Evolutionary conservation across 2,797 vertebrate genomes (phyloP), one percentile per base, ranked within the genome.

Genomic region (Percopsis omiscomaycus): DNA sequence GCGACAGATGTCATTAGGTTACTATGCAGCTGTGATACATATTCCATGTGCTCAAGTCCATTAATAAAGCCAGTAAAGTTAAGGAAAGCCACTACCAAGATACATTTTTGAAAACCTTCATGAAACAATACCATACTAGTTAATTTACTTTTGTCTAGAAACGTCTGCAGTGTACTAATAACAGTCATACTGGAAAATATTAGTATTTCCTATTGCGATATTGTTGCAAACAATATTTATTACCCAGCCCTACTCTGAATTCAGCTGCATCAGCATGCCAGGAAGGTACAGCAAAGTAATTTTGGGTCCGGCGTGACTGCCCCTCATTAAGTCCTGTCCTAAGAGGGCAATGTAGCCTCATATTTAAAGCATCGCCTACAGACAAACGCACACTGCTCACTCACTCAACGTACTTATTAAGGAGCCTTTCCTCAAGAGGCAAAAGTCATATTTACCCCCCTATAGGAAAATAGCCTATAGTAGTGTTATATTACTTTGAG

Each of bases 341-440:
- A 79, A 68, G 67, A 59, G 49, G 55, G 47, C 3, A 15, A 61
- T 49, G 50, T 64, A 65, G 59, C 64, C 69, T 78, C 75, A 85
- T 88, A 86, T 90, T 89, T 89, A 86, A 74, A 84, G 79, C 75
- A 84, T 68, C 79, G 81, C 88, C 90, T 75, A 61, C 64, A 84
- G 82, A 79, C 61, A 85, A 77, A 84, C 42, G 55, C 80, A 66
- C 66, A 80, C 76, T 85, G 64, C 70, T 73, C 66, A 57, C 16
- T 65, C 61, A 68, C 70, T 68, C 65, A 68, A 76, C 51, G 49
- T 60, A 73, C 73, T 86, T 86, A 89, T 85, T 81, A 79, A 83
- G 71, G 75, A 63, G 32, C 13, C 63, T 61, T 82, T 77, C 75
- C 68, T 62, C 58, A 74, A 71, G 63, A 79, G 62, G 64, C 55